Evolutionary conservation across 2,797 vertebrate genomes (phyloP), one percentile per base, ranked within the genome.

Genomic region (Chiroxiphia lanceolata): DNA sequence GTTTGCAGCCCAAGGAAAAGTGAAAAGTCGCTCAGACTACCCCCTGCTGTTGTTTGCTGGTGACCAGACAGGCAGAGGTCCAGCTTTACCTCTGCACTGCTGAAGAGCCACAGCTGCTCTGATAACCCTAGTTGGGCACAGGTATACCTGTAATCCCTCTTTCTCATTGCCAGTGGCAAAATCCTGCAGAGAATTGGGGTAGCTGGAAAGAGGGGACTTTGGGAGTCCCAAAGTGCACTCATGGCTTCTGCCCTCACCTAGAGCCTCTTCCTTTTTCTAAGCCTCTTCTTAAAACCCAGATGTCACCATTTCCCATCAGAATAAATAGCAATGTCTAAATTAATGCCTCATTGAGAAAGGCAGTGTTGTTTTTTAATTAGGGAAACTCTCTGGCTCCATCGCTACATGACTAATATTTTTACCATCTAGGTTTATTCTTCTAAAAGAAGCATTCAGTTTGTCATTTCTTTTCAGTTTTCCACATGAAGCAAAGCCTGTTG

Each of bases 71-170:
- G 45, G 26, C 29, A 71, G 34, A 50, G 33, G 16, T 31, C 17
- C 54, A 68, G 22, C 3, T 70, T 50, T 15, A n/a, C 9, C 3
- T 13, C 40, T 38, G 36, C 26, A 13, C 22, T 1, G 1, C 31
- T 65, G 53, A 65, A 38, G 33, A 78, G 20, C 15, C 69, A 13
- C 21, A 60, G 47, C 17, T 84, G 8, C 38, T 40, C 31, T 75
- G 40, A 33, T 29, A 56, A 74, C 3, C 6, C 23, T 25, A 3
- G 1, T 12, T 1, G 0, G 34, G 1, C 34, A 70, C 61, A 59
- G 12, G 11, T 33, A 29, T 36, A 27, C 10, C 15, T 56, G 26
- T 42, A 47, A 71, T 50, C 26, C 31, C 5, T 54, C n/a, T 64
- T 70, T 27, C 36, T 61, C 4, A 34, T 0, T 71, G 23, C 14